Evolutionary conservation across 2,888 invertebrate genomes (phyloP).

Genomic region (Pecten maximus): DNA sequence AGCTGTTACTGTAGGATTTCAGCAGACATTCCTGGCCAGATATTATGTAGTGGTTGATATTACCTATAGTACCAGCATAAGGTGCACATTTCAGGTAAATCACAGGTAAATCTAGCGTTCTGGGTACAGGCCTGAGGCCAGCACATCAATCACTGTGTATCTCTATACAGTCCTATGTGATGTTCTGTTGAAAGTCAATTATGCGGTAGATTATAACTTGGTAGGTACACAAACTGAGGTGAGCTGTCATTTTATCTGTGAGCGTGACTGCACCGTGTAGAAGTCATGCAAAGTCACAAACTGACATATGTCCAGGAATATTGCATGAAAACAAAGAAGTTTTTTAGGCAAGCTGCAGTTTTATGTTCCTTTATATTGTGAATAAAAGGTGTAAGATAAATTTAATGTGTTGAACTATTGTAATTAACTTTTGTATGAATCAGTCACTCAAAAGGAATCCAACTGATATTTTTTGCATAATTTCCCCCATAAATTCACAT

Average conservation of each 20-base stretch:
- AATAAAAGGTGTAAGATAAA: too few species aligned
- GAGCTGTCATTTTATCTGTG: not conserved
- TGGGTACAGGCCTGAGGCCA: conserved; percentile 28
- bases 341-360: not conserved
- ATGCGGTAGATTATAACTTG: not conserved
- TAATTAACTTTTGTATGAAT: not conserved
- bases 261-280: not conserved
- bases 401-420: too few species aligned
- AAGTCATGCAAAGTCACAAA: not conserved
- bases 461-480: too few species aligned
- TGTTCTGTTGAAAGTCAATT: conserved; percentile 1
- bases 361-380: not conserved
- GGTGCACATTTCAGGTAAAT: conserved; percentile 23
- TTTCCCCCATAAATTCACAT: too few species aligned
- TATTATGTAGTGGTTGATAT: not conserved
- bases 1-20: conserved; percentile 14
- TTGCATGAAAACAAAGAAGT: not conserved
- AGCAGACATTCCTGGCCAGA: conserved; percentile 22
- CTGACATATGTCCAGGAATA: not conserved
- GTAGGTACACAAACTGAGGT: not conserved
- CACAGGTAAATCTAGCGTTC: conserved; percentile 9
- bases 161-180: not conserved
- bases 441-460: too few species aligned
- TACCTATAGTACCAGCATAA: conserved; percentile 23
- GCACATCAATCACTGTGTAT: conserved; percentile 9